These are phyloP conservation scores for Peromyscus maniculatus DNA, from an alignment of 2,113 vertebrate genomes.

Conservation along the genomic window DNA sequence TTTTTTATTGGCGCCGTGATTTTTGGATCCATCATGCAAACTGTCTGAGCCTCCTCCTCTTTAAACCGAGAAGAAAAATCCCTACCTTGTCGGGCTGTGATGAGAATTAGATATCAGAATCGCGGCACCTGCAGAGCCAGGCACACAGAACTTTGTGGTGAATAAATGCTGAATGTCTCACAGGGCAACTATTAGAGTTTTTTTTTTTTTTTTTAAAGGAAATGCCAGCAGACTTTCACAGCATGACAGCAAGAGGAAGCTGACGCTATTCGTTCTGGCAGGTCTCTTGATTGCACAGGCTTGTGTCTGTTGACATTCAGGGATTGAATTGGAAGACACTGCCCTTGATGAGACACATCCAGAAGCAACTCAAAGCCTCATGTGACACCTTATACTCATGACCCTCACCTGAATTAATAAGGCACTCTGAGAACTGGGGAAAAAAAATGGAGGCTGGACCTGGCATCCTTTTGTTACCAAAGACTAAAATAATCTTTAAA, in stretches of 20 bases:
- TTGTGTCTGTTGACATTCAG: slow-evolving; percentile 2
- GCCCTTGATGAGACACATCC: neutral
- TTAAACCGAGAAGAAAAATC: neutral
- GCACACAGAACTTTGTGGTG: neutral
- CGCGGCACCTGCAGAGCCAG: neutral
- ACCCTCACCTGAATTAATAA: slow-evolving; percentile 40
- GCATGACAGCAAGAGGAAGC: neutral
- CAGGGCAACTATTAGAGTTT: neutral
- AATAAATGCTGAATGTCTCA: neutral
- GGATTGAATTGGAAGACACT: slow-evolving; percentile 31
- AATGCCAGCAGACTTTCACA: slow-evolving; percentile 46
- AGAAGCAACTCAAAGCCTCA: neutral
- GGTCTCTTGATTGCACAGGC: neutral
- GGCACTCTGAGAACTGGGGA: neutral
- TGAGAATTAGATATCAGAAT: neutral
- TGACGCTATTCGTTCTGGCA: neutral
- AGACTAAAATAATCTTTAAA: neutral
- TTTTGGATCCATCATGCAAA: neutral
- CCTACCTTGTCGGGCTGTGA: neutral
- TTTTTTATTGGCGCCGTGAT: neutral
- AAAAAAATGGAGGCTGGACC: neutral
- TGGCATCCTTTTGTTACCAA: neutral
- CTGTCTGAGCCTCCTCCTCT: neutral
- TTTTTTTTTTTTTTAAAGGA: neutral
- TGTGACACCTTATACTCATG: neutral